Evolutionary conservation across 2,797 vertebrate genomes (phyloP), one percentile per base, ranked within the genome.

Genomic region (Arnoldichthys spilopterus): DNA sequence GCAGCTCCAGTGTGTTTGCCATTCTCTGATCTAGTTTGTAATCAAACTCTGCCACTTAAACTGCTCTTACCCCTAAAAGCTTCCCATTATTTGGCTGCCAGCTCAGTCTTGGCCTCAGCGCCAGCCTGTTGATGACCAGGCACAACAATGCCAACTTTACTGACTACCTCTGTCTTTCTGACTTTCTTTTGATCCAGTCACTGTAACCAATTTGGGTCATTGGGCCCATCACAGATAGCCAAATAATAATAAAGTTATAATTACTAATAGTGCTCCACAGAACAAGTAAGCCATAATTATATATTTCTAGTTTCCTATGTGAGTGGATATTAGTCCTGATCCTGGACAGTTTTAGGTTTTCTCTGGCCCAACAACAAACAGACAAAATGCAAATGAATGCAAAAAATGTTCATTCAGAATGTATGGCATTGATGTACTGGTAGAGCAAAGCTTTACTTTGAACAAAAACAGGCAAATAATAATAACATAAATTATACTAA

Each of bases 1-100:
- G 87, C 84, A 74, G 74, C 87, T 88, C 90, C 84, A 87, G 88
- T 90, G 89, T 91, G 90, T 87, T 92, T 86, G 83, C 86, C 81
- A 86, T 45, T 62, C 84, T 81, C 82, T 84, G 87, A 94, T 93
- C 91, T 89, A 90, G 87, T 88, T 68, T 91, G 92, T 91, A 94
- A 94, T 93, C 92, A 92, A 94, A 93, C 88, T 87, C 92, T 88
- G 86, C 87, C 90, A 90, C 89, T 92, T 91, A 89, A 87, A 89
- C 82, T 77, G 86, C 85, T 88, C 86, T 82, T 83, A 86, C 74
- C 77, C 77, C 83, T 92, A 90, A 93, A 92, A 92, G 93, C 87
- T 86, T 84, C 82, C 88, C 84, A 90, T 91, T 92, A 89, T 91
- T 88, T 84, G 43, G 1, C 87, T 88, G 89, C 90, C 91, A 88